phyloP scores from a whole-genome alignment of 1,140 invertebrate genomes.

The Bombus polaris region DNA sequence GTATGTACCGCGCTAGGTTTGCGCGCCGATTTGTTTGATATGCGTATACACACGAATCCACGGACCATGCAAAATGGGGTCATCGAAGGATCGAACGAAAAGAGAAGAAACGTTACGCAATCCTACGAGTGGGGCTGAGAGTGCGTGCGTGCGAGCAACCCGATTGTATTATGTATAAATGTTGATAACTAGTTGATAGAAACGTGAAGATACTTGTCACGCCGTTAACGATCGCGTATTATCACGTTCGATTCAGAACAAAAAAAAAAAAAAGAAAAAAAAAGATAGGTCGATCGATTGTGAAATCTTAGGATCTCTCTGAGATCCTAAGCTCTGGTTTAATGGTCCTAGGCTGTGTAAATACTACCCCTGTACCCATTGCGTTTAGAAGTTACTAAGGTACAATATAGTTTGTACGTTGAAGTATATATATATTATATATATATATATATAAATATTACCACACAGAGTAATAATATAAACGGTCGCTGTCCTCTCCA shows the following conservation, averaged over 20 bases:
- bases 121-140: slow-evolving; percentile 55
- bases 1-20: neutral
- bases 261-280: neutral
- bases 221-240: slow-evolving; percentile 62
- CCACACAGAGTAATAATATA: slow-evolving; percentile 56
- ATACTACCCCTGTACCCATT: slow-evolving; percentile 57
- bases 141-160: slow-evolving; percentile 57
- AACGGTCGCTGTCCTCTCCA: slow-evolving; percentile 59
- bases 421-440: slow-evolving; percentile 59
- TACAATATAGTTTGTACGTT: slow-evolving; percentile 77
- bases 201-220: slow-evolving; percentile 79
- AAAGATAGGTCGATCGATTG: neutral
- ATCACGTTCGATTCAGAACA: slow-evolving; percentile 25
- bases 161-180: slow-evolving; percentile 82
- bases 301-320: slow-evolving; percentile 1
- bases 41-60: too few relatives aligned
- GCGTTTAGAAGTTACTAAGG: slow-evolving; percentile 67
- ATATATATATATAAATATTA: slow-evolving; percentile 58
- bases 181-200: slow-evolving; percentile 80
- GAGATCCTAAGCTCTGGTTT: slow-evolving; percentile 25
- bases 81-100: slow-evolving; percentile 5
- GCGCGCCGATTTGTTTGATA: neutral
- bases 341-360: slow-evolving; percentile 65
- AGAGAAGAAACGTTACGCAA: slow-evolving; percentile 56
- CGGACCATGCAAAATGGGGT: neutral